A percentile compares a stretch with the other conserved stretches of the same genome.
phyloP scores from a whole-genome alignment of 1,140 invertebrate genomes.

The Paramacrobiotus metropolitanus region DNA sequence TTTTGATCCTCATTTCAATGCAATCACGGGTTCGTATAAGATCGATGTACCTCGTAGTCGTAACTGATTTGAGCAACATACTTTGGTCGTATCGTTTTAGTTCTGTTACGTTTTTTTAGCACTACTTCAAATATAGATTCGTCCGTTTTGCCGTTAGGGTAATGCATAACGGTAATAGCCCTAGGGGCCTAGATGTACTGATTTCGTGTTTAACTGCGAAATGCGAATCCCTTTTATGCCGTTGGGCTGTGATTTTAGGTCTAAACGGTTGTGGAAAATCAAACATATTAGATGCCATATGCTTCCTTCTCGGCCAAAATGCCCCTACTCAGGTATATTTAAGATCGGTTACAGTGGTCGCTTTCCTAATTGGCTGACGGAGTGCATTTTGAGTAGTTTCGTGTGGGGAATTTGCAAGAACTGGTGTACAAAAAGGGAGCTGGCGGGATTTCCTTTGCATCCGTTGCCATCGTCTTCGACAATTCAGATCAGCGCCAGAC shows the following conservation, averaged over 20 bases:
- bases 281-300: constrained; percentile 92
- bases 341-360: too few relatives aligned
- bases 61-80: background rate
- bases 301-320: constrained; percentile 87
- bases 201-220: too few relatives aligned
- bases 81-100: background rate
- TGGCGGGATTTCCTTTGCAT: constrained; percentile 80
- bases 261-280: constrained; percentile 96
- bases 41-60: background rate
- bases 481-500: constrained; percentile 57
- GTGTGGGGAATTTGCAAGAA: constrained; percentile 68
- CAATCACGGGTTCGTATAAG: constrained; percentile 49
- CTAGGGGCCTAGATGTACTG: too few relatives aligned
- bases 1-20: constrained; percentile 88
- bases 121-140: too few relatives aligned
- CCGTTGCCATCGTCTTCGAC: constrained; percentile 85
- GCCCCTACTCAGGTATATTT: constrained; percentile 60
- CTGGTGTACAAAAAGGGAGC: constrained; percentile 93
- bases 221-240: too few relatives aligned
- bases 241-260: too few relatives aligned
- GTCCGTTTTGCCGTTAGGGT: too few relatives aligned
- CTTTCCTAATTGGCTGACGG: too few relatives aligned
- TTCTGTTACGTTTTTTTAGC: background rate
- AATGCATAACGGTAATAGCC: too few relatives aligned
- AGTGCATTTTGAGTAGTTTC: constrained; percentile 40